Base-by-base conservation (phyloP, 2,113 vertebrate genomes). In the Urocynchramus pylzowi region DNA sequence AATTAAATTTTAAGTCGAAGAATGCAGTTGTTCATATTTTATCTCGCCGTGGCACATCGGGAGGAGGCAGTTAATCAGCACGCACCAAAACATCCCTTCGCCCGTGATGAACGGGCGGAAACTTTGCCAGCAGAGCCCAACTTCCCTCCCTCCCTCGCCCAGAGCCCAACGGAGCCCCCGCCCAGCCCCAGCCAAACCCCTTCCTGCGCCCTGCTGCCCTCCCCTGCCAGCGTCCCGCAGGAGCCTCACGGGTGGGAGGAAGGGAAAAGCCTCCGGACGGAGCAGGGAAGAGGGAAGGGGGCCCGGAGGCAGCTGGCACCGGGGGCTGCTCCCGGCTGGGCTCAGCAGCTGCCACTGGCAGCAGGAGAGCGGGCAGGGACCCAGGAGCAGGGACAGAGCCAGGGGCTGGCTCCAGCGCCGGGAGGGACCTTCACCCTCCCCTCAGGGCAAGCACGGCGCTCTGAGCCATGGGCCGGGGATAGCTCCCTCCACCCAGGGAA, bases 1-100 rank as follows among this genome's bases (percentile, higher is more conserved):
- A 97, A 98, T 98, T 97, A 97, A 98, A 96, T 97, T 96, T 97
- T 95, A 97, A 96, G 96, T 96, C 97, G 96, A 97, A 95, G 74
- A 96, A 91, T 61, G 92, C 95, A 31, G 93, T 45, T 7, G 76
- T 94, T 96, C 96, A 82, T 95, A 88, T 95, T 96, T 97, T 96
- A 90, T 95, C 95, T 85, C 37, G 11, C 96, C 27, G 7, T 88
- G 76, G 89, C 77, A 82, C 35, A 33, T 83, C 74, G 30, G 75
- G 89, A 76, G 82, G 82, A 97, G 70, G 95, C 84, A 31, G 89
- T 95, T 96, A 79, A 95, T 86, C 83, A 83, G 93, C 84, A 85
- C 13, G 2, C 90, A 89, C 91, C 65, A 80, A 84, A 93, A 74
- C 56, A 63, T 67, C 90, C 89, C 70, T 23, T 67, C 5, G 3